Evolutionary conservation across 2,888 invertebrate species (phyloP).

Genomic region (Octonoba sinensis): DNA sequence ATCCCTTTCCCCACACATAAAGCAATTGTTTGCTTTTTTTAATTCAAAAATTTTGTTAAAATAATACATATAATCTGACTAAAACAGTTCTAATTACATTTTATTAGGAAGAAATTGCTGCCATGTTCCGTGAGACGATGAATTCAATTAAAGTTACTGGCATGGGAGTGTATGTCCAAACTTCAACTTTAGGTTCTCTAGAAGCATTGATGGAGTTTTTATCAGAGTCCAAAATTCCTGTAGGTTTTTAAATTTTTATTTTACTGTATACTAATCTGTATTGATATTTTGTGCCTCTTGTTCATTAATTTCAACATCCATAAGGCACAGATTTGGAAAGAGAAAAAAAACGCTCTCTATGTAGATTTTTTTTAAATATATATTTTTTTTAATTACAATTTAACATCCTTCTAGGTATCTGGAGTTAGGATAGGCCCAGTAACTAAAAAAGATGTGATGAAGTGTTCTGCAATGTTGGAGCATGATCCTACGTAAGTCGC

Average conservation of each 20-base stretch:
- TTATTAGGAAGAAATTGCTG: conserved; percentile 83
- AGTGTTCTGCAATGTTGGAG: conserved; percentile 99
- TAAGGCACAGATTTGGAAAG: too few species aligned
- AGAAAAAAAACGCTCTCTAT: too few species aligned
- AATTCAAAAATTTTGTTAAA: too few species aligned
- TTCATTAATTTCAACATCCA: neutral
- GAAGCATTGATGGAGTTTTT: conserved; percentile 96
- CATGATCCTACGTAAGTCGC: conserved; percentile 89
- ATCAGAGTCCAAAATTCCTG: conserved; percentile 91
- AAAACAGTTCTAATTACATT: too few species aligned
- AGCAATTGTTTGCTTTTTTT: too few species aligned
- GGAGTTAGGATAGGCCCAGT: conserved; percentile 99
- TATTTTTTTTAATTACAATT: conserved; percentile 7
- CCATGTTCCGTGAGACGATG: conserved; percentile 88
- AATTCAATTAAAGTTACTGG: conserved; percentile 91
- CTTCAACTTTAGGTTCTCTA: conserved; percentile 97
- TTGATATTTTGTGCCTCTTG: neutral
- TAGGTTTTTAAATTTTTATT: conserved; percentile 74
- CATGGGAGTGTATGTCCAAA: conserved; percentile 98
- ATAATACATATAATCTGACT: too few species aligned
- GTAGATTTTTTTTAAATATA: too few species aligned
- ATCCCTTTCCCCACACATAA: too few species aligned
- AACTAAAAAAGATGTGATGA: conserved; percentile 99
- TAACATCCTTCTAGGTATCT: conserved; percentile 82
- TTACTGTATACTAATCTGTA: neutral